Conservation (phyloP, 2,797 vertebrate species). For the Aselliscus stoliczkanus region DNA sequence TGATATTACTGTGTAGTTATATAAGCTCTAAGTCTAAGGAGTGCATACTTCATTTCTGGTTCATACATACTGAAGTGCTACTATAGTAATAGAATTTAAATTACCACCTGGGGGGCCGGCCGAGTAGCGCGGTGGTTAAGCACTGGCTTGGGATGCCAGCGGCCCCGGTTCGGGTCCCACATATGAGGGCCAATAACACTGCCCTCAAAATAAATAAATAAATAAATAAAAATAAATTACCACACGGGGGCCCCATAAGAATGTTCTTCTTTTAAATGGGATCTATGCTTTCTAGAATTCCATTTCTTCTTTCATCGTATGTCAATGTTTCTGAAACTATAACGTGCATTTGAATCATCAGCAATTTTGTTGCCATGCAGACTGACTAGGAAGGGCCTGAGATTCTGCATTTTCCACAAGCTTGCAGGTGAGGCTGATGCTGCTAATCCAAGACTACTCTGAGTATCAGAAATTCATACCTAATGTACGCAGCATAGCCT, state of each 20-base stretch:
- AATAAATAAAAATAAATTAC: too few species aligned
- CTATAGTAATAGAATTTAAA: not conserved
- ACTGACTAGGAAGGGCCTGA: not conserved
- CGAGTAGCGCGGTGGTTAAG: too few species aligned
- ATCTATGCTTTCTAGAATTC: not conserved
- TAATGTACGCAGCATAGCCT: not conserved
- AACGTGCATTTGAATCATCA: not conserved
- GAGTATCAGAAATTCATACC: not conserved
- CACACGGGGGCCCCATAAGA: not conserved
- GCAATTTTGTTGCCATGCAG: not conserved
- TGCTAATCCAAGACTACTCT: not conserved
- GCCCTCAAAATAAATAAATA: too few species aligned
- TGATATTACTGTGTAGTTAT: not conserved
- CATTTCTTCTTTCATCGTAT: not conserved
- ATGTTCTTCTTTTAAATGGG: conserved; percentile 5
- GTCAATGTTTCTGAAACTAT: not conserved
- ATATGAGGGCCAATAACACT: too few species aligned
- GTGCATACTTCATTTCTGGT: not conserved
- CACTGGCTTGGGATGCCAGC: too few species aligned
- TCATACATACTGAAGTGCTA: not conserved
- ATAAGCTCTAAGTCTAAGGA: not conserved
- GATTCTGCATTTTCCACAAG: not conserved
- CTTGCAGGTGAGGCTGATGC: too few species aligned
- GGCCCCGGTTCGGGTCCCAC: too few species aligned
- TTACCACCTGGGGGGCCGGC: not conserved